Base-by-base conservation (phyloP, 2,888 invertebrate genomes). In the Sesia apiformis region DNA sequence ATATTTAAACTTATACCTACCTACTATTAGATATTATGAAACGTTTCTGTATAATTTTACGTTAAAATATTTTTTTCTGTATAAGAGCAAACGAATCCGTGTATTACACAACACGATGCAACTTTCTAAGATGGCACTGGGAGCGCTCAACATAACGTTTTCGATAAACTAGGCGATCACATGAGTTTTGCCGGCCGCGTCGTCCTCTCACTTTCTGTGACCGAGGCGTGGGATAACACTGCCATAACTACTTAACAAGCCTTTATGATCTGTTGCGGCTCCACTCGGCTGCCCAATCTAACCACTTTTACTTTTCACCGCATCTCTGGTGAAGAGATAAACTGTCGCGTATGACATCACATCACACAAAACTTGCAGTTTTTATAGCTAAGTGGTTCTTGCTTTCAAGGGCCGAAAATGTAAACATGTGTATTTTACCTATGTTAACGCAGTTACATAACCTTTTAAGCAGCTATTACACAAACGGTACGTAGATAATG, bases 221-320 rank as follows among this genome's bases (percentile, higher is more conserved):
- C 41, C 58, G 54, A 46, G 54, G 65, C 70, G 71, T 76, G 75
- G 72, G 71, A 73, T 67, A 58, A 62, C 68, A 70, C 63, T 61
- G 63, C 70, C 69, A 68, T 67, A 67, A 66, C 70, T 23, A 2
- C 23, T 23, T 23, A 23, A 23, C 70, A 59, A 70, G 64, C 71
- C 66, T 76, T 79, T 78, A 81, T 78, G 74, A 76, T 73, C 72
- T 70, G 76, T 71, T 69, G 72, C 76, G 72, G 68, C 66, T 68
- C 64, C 63, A 57, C 62, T 50, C 69, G 63, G 69, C 69, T 70
- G 76, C 78, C 81, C 78, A 84, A 85, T 76, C 76, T 61, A 68
- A 78, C 82, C 72, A 85, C 86, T 87, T 84, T 87, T 86, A 87
- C 87, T 87, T 86, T 86, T 73, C 62, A 72, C 63, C 62, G 60